Evolutionary conservation across 64 coral and sea anemone genomes (phyloP).

Genomic region (Dendrophyllia cribrosa): DNA sequence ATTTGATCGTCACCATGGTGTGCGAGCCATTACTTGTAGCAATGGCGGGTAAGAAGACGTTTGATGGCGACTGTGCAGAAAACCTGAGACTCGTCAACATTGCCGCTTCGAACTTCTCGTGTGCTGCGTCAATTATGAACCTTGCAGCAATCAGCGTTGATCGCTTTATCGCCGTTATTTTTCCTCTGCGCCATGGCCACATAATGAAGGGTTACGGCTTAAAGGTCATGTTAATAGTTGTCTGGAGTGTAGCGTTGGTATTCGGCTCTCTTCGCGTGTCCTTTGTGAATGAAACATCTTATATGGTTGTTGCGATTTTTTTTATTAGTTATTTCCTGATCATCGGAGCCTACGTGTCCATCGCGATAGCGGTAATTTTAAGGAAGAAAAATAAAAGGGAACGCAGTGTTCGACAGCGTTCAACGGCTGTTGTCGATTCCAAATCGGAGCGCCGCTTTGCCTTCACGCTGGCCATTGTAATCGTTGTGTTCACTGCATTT

Average conservation of each 20-base stretch:
- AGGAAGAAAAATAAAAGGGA: neutral
- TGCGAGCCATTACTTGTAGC: conserved; percentile 14
- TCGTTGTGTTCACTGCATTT: conserved; percentile 28
- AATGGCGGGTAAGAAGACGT: conserved; percentile 4
- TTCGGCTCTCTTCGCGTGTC: conserved; percentile 35
- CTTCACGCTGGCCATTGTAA: conserved; percentile 34
- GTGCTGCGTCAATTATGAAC: conserved; percentile 25
- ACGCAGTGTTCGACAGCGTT: too few relatives aligned
- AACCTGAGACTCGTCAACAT: conserved; percentile 11
- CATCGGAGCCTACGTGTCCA: conserved; percentile 9
- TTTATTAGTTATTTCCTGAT: conserved; percentile 33
- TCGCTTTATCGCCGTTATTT: conserved; percentile 3
- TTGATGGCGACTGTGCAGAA: conserved; percentile 15
- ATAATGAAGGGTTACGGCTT: conserved; percentile 57
- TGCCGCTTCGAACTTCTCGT: conserved; percentile 24
- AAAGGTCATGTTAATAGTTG: conserved; percentile 8
- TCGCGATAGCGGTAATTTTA: conserved; percentile 3
- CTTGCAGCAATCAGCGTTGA: conserved; percentile 59
- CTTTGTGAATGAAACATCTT: conserved; percentile 5
- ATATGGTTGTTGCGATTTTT: conserved; percentile 1
- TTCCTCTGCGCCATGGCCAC: conserved; percentile 2
- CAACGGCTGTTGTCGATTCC: neutral
- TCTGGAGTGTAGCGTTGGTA: conserved; percentile 5
- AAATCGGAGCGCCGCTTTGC: conserved; percentile 40
- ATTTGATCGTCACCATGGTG: conserved; percentile 46